Base-by-base conservation (phyloP, 2,113 vertebrate species). In the Grallaria varia region DNA sequence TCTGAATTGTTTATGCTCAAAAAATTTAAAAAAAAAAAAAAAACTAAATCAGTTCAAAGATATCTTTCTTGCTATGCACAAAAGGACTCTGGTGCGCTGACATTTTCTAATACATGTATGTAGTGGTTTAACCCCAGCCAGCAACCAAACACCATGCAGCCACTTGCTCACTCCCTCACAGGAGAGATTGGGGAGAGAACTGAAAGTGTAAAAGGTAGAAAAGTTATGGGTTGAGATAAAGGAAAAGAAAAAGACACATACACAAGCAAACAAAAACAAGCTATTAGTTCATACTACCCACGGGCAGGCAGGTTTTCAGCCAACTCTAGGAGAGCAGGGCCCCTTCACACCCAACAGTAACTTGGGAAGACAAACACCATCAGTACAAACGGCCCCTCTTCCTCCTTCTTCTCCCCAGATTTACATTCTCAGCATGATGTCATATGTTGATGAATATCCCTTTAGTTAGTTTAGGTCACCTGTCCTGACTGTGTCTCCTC, bases 1-100 rank as follows among this genome's bases (percentile, higher is more conserved):
- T 85, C 30, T 90, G 71, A 86, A 58, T 49, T 95, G 58, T 76
- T 96, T 71, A 60, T 76, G 28, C n/a, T 88, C 24, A 90, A 66
- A 87, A 91, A 87, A 66, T 64, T 84, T 44, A 75, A 69, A 89
- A 78, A 83, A 9, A 47, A 47, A 21, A 44, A 44, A 45, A 19
- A 45, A 47, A 21, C 39, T 62, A 42, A 50, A 90, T 87, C 42
- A 53, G 33, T 80, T 92, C 89, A 52, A 50, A 76, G 14, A 28
- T 84, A 68, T 49, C 28, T 82, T 82, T 31, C 77, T 91, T 64
- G 14, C 45, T 72, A 79, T 60, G 23, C 23, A 76, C 24, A 64
- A 76, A 92, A 73, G 67, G 39, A 37, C 24, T 74, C 14, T 33
- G 33, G 11, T 76, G 33, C 24, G 30, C 45, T 60, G 23, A 23